Conservation (phyloP, 2,888 invertebrate species). For the Oligia strigilis region DNA sequence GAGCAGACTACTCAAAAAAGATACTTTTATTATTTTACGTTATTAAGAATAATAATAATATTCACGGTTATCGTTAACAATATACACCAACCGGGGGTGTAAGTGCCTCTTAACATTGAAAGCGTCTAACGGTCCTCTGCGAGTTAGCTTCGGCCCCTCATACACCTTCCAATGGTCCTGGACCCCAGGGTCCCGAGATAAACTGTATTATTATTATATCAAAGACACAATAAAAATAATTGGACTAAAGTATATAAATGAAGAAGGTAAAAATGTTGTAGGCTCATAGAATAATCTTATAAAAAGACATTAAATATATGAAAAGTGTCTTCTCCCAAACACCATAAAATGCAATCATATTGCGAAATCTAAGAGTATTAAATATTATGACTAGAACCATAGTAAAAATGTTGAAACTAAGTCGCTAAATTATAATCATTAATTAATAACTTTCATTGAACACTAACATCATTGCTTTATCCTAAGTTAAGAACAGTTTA, state of each 20-base stretch:
- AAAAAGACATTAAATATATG: background rate
- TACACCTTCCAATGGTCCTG: background rate
- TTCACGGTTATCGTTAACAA: background rate
- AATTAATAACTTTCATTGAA: slow-evolving; percentile 46
- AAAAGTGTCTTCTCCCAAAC: slow-evolving; percentile 22
- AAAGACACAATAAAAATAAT: background rate
- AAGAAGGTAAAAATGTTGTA: background rate
- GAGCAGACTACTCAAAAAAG: slow-evolving; percentile 6
- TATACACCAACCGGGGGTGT: background rate
- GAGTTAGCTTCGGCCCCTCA: background rate
- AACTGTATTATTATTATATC: background rate
- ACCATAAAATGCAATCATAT: slow-evolving; percentile 47
- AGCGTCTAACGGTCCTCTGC: background rate
- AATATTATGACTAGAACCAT: slow-evolving; percentile 62
- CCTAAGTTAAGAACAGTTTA: slow-evolving; percentile 30
- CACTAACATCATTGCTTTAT: slow-evolving; percentile 57
- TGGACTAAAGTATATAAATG: background rate
- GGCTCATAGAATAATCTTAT: background rate
- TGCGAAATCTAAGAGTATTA: slow-evolving; percentile 44
- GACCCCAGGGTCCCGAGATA: background rate
- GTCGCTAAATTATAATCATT: slow-evolving; percentile 31
- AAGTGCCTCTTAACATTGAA: background rate
- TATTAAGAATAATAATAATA: background rate
- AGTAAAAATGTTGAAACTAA: slow-evolving; percentile 47
- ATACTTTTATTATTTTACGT: background rate